Conservation (phyloP, 1,140 invertebrate species). For the Apis cerana region DNA sequence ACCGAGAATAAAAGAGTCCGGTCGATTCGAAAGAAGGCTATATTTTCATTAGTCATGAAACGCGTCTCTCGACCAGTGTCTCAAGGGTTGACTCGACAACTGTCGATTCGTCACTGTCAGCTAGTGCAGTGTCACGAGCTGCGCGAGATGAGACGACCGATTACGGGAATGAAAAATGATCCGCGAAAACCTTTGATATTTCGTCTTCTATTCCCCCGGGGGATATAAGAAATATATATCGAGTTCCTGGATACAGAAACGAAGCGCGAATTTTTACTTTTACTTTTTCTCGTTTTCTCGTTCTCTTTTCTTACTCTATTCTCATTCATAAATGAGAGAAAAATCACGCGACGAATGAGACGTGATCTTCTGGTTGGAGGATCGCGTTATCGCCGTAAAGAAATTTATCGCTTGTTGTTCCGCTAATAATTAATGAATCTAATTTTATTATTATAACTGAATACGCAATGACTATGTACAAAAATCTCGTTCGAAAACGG, state of each 20-base stretch:
- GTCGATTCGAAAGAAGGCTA: conserved; percentile 40
- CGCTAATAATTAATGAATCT: conserved; percentile 14
- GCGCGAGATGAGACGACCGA: conserved; percentile 70
- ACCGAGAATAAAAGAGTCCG: not conserved
- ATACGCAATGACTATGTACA: not conserved
- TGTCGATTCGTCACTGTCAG: conserved; percentile 76
- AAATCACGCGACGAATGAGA: conserved; percentile 1
- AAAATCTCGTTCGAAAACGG: not conserved
- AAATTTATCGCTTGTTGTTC: conserved; percentile 14
- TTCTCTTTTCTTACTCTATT: not conserved
- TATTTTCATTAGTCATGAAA: conserved; percentile 66
- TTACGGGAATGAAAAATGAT: conserved; percentile 74
- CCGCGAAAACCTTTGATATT: conserved; percentile 70
- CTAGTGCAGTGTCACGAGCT: conserved; percentile 70
- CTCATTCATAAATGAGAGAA: not conserved
- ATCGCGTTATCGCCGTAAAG: not conserved
- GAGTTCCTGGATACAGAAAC: conserved; percentile 12
- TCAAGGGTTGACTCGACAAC: conserved; percentile 68
- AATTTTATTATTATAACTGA: not conserved
- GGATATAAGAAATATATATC: conserved; percentile 7
- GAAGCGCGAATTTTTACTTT: conserved; percentile 14
- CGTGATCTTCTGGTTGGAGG: not conserved
- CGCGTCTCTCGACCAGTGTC: conserved; percentile 62
- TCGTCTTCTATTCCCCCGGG: conserved; percentile 47
- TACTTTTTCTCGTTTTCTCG: not conserved